A percentile compares a stretch with the other conserved stretches of the same genome.
These are phyloP conservation scores for human (Homo sapiens) DNA, from an alignment of 2,113 vertebrate genomes.

Conservation along the genomic window GRCh38 chr9:86912501-86913000, in stretches of 20 bases:
- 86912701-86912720: background rate
- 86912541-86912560: background rate
- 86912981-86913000: background rate
- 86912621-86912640: background rate
- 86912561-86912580: background rate
- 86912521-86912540: background rate
- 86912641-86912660: background rate
- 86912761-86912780: background rate
- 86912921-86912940: background rate
- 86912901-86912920: background rate
- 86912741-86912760: background rate
- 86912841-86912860: background rate
- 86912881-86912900: background rate
- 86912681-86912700: background rate
- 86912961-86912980: conserved; percentile 9
- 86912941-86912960: background rate
- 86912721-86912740: background rate
- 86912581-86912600: background rate
- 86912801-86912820: background rate
- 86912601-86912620: background rate
- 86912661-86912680: background rate
- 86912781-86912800: background rate
- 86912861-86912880: background rate
- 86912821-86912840: background rate
- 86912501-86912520: background rate